phyloP scores from a whole-genome alignment of 2,797 vertebrate genomes.

The Todus mexicanus region DNA sequence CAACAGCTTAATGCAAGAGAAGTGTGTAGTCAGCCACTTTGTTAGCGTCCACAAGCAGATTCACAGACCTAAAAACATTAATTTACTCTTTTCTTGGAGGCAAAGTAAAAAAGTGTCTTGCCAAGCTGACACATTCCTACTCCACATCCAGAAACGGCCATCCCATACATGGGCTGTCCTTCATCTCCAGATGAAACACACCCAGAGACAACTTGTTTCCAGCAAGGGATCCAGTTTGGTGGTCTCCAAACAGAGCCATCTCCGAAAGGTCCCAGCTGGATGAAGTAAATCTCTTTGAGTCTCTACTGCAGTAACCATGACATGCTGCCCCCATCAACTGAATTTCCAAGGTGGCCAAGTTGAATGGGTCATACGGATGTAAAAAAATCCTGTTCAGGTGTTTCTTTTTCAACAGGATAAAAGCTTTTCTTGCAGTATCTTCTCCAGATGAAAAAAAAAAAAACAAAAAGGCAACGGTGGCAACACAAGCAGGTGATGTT shows the following conservation, averaged over 20 bases:
- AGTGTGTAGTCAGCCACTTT: not conserved
- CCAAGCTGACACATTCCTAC: accelerated
- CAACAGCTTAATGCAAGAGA: not conserved
- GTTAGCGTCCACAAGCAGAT: not conserved
- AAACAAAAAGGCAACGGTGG: not conserved
- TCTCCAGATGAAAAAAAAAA: not conserved
- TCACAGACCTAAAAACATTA: not conserved
- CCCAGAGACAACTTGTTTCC: not conserved
- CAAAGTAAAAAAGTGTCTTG: not conserved
- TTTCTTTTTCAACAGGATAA: not conserved
- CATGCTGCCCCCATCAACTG: accelerated
- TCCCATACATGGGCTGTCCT: not conserved
- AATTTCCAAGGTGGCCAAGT: accelerated
- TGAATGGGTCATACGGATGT: not conserved
- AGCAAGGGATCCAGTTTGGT: not conserved
- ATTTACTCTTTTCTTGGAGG: not conserved
- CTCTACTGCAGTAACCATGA: not conserved
- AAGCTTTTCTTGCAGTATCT: not conserved
- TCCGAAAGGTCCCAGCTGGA: not conserved
- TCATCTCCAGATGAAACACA: not conserved
- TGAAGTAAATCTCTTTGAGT: not conserved
- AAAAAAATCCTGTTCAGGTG: not conserved
- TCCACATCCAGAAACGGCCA: accelerated
- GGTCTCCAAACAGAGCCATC: not conserved
- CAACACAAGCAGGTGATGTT: not conserved